phyloP scores from a whole-genome alignment of 2,888 invertebrate species.

The Sicus ferrugineus region DNA sequence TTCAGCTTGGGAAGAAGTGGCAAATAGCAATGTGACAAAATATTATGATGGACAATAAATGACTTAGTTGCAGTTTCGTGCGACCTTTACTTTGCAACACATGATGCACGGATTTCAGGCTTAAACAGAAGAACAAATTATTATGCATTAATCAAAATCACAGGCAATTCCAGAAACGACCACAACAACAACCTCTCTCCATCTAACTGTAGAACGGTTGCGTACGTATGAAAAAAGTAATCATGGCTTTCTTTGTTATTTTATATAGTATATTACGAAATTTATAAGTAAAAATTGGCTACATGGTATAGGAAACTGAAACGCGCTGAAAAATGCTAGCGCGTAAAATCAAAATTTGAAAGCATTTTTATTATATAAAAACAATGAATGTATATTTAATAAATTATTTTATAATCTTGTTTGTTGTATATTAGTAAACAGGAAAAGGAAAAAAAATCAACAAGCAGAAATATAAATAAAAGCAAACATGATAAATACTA shows the following conservation, averaged over 20 bases:
- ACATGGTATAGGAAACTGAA: not conserved
- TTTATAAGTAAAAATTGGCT: slow-evolving; percentile 13
- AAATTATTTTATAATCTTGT: slow-evolving; percentile 18
- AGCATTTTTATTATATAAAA: slow-evolving; percentile 13
- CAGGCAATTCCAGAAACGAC: slow-evolving; percentile 34
- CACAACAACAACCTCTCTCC: slow-evolving; percentile 13
- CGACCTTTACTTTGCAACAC: slow-evolving; percentile 8
- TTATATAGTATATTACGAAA: not conserved
- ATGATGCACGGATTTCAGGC: slow-evolving; percentile 18
- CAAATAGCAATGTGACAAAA: slow-evolving; percentile 68
- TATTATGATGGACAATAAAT: slow-evolving; percentile 69
- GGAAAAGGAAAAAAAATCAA: slow-evolving; percentile 27
- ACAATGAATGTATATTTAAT: slow-evolving; percentile 25
- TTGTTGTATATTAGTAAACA: slow-evolving; percentile 26
- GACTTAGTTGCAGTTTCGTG: slow-evolving; percentile 38
- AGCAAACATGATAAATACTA: not conserved
- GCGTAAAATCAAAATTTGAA: slow-evolving; percentile 9
- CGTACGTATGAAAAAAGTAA: slow-evolving; percentile 17
- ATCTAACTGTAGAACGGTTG: slow-evolving; percentile 25
- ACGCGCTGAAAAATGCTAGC: slow-evolving; percentile 13
- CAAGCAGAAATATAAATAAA: not conserved
- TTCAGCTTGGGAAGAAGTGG: slow-evolving; percentile 79
- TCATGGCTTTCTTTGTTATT: not conserved
- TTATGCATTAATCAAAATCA: slow-evolving; percentile 34
- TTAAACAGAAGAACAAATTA: slow-evolving; percentile 15